Base-by-base conservation (phyloP, 2,888 invertebrate species). In the Azorinus chamasolen region DNA sequence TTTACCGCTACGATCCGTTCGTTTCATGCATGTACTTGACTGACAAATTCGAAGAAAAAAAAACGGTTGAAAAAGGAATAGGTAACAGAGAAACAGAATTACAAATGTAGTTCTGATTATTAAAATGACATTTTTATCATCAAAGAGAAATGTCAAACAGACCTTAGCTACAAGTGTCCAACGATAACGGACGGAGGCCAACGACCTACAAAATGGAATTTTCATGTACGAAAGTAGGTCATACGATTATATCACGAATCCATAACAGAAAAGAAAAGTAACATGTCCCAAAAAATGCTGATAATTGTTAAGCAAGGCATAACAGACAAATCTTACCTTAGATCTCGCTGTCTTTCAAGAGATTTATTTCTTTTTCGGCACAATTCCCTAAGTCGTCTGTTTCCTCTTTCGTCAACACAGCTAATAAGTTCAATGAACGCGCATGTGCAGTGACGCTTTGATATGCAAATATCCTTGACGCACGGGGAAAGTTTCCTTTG, bases 391-490 rank as follows among this genome's bases (percentile, higher is more conserved):
- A 63, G 65, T 61, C 75, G 72, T 78, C 78, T 78, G 75, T 82
- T 79, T 74, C 75, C 70, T 75, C 68, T 51, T 64, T 63, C 58
- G 75, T 69, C 78, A 62, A 74, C 69, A 66, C 66, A 62, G 50
- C 59, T 79, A 70, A 58, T 68, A 77, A 75, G 84, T 74, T 87
- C 79, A 85, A 84, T 84, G 85, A 87, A 87, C 75, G 77, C 85
- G 87, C 87, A 87, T 86, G 87, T 79, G 82, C 77, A 70, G 61
- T 78, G 78, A 79, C 80, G 83, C 82, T 85, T 84, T 83, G 76
- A 80, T 79, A 85, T 84, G 86, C 83, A 86, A 83, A 84, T 83
- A 61, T 74, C 55, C 46, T 63, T 79, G 75, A 70, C 66, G 74
- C 62, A 74, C 74, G 50, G 55, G 70, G 79, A 74, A 63, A 74